phyloP scores from a whole-genome alignment of 2,797 vertebrate species.

The Cetoscarus ocellatus region DNA sequence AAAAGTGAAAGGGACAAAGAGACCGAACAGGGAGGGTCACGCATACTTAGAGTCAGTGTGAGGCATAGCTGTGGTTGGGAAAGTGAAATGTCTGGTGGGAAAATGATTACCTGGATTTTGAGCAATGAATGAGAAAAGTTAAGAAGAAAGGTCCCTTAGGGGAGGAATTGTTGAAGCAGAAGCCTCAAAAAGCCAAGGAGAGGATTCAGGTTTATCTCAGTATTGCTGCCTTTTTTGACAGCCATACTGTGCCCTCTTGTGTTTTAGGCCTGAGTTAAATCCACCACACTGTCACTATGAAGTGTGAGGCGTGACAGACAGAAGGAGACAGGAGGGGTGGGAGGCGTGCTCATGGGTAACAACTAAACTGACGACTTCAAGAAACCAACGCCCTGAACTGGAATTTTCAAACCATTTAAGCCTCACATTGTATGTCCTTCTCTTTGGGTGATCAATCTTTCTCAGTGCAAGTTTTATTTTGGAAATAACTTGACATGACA shows the following conservation, averaged over 20 bases:
- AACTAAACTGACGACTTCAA: constrained; percentile 2
- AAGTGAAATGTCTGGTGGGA: not conserved
- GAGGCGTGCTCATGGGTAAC: constrained; percentile 5
- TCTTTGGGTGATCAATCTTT: not conserved
- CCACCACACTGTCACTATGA: not conserved
- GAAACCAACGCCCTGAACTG: constrained; percentile 50
- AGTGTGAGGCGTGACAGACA: constrained; percentile 12
- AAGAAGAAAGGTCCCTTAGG: too few species aligned
- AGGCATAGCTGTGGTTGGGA: not conserved
- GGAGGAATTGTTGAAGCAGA: not conserved
- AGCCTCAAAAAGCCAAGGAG: not conserved
- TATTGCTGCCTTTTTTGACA: not conserved
- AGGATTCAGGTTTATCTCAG: too few species aligned
- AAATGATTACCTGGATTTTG: not conserved
- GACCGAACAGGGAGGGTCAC: constrained; percentile 5
- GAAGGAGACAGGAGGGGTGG: not conserved
- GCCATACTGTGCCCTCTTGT: constrained; percentile 57
- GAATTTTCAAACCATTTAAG: constrained; percentile 35
- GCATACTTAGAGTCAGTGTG: not conserved
- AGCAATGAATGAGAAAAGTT: not conserved
- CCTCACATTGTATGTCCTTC: not conserved
- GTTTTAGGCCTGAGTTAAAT: constrained; percentile 18
- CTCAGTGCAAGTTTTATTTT: not conserved
- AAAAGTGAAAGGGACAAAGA: constrained; percentile 15
- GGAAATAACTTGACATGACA: constrained; percentile 1